Conservation (phyloP, 2,113 vertebrate species). For the Pedionomus torquatus region DNA sequence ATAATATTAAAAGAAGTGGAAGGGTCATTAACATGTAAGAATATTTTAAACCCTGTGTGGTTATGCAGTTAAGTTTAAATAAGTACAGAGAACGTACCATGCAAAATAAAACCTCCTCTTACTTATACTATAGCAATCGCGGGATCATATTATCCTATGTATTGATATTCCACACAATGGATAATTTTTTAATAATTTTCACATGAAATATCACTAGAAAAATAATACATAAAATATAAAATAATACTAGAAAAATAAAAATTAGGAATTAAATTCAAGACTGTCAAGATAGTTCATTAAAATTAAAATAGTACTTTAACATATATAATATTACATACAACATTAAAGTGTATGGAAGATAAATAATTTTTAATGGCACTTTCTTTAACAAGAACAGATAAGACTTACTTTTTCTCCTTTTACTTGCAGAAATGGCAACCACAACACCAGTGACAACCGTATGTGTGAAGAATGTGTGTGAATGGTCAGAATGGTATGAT, state of each 20-base stretch:
- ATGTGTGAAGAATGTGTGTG: slow-evolving; percentile 63
- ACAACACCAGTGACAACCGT: neutral
- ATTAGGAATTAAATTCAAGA: neutral
- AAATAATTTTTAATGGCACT: neutral
- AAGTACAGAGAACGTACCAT: neutral
- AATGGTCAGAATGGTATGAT: slow-evolving; percentile 74
- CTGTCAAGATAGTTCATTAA: neutral
- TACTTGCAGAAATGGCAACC: neutral
- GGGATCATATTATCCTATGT: neutral
- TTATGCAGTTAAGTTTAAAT: neutral
- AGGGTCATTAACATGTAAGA: neutral
- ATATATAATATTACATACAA: neutral
- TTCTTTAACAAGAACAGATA: neutral
- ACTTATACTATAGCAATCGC: fast-evolving
- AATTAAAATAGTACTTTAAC: neutral
- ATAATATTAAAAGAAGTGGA: neutral
- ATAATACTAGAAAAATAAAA: neutral
- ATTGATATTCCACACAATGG: neutral
- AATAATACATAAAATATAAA: neutral
- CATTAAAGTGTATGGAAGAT: neutral
- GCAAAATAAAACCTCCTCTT: neutral
- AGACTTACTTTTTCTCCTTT: neutral
- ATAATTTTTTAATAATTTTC: neutral
- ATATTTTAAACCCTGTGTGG: neutral
- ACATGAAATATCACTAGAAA: neutral